These are phyloP conservation scores for Drosophila austrosaltans DNA, from an alignment of 2,888 invertebrate species.

Conservation along the genomic window DNA sequence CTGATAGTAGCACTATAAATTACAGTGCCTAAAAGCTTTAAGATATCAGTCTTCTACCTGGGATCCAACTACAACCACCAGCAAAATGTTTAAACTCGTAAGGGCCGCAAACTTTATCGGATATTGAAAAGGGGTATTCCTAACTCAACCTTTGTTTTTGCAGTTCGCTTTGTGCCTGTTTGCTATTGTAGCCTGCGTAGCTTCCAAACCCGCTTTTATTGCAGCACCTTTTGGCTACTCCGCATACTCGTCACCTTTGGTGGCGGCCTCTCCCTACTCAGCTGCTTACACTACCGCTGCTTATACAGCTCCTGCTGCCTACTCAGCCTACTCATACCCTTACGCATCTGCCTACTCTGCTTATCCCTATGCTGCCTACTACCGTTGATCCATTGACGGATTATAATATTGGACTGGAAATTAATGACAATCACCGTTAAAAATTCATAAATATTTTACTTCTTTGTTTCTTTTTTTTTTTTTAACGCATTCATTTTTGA, in stretches of 20 bases:
- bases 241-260: constrained; percentile 64
- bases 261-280: constrained; percentile 73
- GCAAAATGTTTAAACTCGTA: constrained; percentile 83
- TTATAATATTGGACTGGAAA: neutral
- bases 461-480: constrained; percentile 4
- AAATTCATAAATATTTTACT: constrained; percentile 26
- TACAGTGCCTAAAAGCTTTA: constrained; percentile 29
- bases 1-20: constrained; percentile 66
- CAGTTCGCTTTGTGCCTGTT: constrained; percentile 83
- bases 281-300: constrained; percentile 71
- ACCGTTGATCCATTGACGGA: constrained; percentile 68
- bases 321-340: constrained; percentile 77
- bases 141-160: neutral
- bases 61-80: constrained; percentile 58
- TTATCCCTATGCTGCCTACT: constrained; percentile 74
- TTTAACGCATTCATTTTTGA: constrained; percentile 33
- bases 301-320: constrained; percentile 78
- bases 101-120: constrained; percentile 50
- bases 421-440: neutral
- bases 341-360: constrained; percentile 81
- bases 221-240: constrained; percentile 86
- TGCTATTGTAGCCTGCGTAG: constrained; percentile 81
- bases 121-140: neutral
- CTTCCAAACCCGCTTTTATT: constrained; percentile 84
- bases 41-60: constrained; percentile 75